Conservation (phyloP, 2,888 invertebrate species). For the Baronia brevicornis region DNA sequence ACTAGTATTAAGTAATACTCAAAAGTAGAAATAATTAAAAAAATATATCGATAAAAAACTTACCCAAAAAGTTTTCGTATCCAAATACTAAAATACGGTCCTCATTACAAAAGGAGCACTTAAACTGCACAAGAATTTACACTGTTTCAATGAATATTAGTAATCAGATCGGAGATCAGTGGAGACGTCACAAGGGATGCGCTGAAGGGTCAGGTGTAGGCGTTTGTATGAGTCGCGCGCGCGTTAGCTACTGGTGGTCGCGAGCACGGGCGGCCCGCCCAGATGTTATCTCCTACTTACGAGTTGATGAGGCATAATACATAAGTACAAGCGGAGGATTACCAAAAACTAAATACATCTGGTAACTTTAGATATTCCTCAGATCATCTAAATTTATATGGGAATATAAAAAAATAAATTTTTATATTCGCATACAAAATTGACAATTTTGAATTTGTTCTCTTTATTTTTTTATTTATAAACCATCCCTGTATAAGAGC, state of each 20-base stretch:
- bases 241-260: slow-evolving; percentile 38
- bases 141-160: slow-evolving; percentile 3
- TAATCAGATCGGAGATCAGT: slow-evolving; percentile 1
- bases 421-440: too few relatives aligned
- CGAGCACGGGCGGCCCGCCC: slow-evolving; percentile 56
- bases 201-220: slow-evolving; percentile 19
- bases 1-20: too few relatives aligned
- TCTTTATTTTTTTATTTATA: too few relatives aligned
- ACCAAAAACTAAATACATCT: too few relatives aligned
- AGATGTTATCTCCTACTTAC: slow-evolving; percentile 48
- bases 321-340: slow-evolving; percentile 7
- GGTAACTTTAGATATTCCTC: too few relatives aligned
- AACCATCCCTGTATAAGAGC: too few relatives aligned
- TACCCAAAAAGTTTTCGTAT: slow-evolving; percentile 35
- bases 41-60: slow-evolving; percentile 14
- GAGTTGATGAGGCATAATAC: slow-evolving; percentile 12
- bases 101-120: slow-evolving; percentile 21
- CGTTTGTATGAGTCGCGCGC: slow-evolving; percentile 46
- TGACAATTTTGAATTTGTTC: too few relatives aligned
- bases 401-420: too few relatives aligned
- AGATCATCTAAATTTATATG: too few relatives aligned
- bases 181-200: neutral
- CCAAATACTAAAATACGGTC: slow-evolving; percentile 24
- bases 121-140: slow-evolving; percentile 18
- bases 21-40: slow-evolving; percentile 2